A percentile compares a stretch with the other conserved stretches of the same genome.
These are phyloP conservation scores for Chaetodon trifascialis DNA, from an alignment of 2,113 vertebrate species.

Conservation along the genomic window DNA sequence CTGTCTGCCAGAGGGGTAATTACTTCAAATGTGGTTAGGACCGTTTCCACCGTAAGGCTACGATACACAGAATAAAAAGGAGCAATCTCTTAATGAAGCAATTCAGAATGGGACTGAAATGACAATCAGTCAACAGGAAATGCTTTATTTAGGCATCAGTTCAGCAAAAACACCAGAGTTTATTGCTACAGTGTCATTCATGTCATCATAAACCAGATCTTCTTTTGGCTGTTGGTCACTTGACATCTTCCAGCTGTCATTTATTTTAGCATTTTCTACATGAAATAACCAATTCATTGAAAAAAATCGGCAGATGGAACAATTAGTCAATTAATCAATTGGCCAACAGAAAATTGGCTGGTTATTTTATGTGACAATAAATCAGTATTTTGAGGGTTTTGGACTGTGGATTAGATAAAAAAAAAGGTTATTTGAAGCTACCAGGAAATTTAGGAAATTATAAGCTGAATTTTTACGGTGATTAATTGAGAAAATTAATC, in stretches of 20 bases:
- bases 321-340: not conserved
- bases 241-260: not conserved
- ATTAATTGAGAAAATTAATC: not conserved
- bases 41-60: slow-evolving; percentile 19
- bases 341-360: not conserved
- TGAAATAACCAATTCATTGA: not conserved
- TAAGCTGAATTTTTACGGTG: not conserved
- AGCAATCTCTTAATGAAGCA: slow-evolving; percentile 24
- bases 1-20: slow-evolving; percentile 63
- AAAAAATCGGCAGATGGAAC: not conserved
- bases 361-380: not conserved
- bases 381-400: not conserved
- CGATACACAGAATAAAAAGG: not conserved
- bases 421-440: not conserved
- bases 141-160: not conserved
- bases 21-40: slow-evolving; percentile 57
- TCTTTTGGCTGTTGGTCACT: not conserved
- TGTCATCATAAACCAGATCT: not conserved
- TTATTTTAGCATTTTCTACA: not conserved
- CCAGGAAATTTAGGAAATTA: not conserved
- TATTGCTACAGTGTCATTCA: not conserved
- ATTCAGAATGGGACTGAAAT: slow-evolving; percentile 14
- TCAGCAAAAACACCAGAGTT: not conserved
- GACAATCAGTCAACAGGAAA: not conserved
- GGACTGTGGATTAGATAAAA: not conserved